These are phyloP conservation scores for Rafetus swinhoei DNA, from an alignment of 2,113 vertebrate genomes.

Conservation along the genomic window DNA sequence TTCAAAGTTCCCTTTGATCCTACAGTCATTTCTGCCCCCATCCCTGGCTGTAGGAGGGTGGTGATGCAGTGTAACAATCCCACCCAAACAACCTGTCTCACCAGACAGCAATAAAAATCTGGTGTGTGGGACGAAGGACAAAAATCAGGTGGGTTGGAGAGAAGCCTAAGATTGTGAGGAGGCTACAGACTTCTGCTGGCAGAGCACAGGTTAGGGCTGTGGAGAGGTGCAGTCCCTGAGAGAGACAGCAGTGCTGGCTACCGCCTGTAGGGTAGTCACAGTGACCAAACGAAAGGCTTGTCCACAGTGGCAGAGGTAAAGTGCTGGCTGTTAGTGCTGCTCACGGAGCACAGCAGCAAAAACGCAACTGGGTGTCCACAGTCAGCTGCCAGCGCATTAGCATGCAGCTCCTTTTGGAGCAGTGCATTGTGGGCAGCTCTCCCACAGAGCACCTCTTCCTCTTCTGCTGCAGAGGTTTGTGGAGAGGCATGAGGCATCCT, in stretches of 20 bases:
- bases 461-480: no score
- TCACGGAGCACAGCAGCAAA: no score
- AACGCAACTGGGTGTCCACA: no score
- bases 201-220: neutral
- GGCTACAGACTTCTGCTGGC: neutral
- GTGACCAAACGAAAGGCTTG: neutral
- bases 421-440: no score
- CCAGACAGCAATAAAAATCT: neutral
- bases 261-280: neutral
- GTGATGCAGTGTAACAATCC: neutral
- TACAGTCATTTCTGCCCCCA: neutral
- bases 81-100: neutral
- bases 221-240: no score
- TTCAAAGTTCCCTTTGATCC: neutral
- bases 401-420: no score
- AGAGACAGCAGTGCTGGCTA: neutral
- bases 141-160: rapidly evolving
- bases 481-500: no score
- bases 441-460: no score
- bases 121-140: neutral
- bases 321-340: no score
- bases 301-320: no score
- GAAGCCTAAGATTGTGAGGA: neutral
- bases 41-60: neutral
- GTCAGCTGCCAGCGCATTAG: no score